Evolutionary conservation across 1,140 invertebrate species (phyloP).

Genomic region (Neelides sp.): DNA sequence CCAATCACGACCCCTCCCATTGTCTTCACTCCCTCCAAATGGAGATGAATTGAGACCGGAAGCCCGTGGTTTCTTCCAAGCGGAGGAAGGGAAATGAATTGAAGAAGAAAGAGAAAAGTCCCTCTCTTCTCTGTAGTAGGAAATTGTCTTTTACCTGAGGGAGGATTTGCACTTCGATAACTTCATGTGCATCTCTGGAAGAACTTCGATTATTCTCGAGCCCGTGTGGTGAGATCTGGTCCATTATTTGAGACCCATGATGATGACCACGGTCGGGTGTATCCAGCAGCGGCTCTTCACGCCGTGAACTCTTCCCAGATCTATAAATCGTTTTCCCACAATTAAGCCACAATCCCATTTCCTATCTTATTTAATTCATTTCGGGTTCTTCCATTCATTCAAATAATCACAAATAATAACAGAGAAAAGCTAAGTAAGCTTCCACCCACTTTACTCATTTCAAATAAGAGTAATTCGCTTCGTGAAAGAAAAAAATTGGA

Average conservation of each 20-base stretch:
- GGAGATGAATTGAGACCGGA: no score
- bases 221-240: slow-evolving; percentile 16
- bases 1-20: no score
- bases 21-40: no score
- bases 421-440: neutral
- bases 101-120: neutral
- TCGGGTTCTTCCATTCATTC: neutral
- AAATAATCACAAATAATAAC: neutral
- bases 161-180: slow-evolving; percentile 82
- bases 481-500: no score
- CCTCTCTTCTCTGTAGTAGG: neutral
- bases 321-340: slow-evolving; percentile 4
- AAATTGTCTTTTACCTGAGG: slow-evolving; percentile 43
- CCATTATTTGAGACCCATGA: slow-evolving; percentile 22
- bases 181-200: slow-evolving; percentile 47
- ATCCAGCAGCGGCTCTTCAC: slow-evolving; percentile 29
- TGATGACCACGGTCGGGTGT: slow-evolving; percentile 25
- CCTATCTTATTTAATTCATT: neutral
- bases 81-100: no score
- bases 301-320: slow-evolving; percentile 19
- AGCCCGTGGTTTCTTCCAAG: no score
- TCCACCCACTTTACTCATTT: no score
- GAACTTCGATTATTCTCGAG: slow-evolving; percentile 13
- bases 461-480: no score
- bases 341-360: neutral